A percentile compares a stretch with the other conserved stretches of the same genome.
phyloP scores from a whole-genome alignment of 2,113 vertebrate genomes.

The Ifrita kowaldi region DNA sequence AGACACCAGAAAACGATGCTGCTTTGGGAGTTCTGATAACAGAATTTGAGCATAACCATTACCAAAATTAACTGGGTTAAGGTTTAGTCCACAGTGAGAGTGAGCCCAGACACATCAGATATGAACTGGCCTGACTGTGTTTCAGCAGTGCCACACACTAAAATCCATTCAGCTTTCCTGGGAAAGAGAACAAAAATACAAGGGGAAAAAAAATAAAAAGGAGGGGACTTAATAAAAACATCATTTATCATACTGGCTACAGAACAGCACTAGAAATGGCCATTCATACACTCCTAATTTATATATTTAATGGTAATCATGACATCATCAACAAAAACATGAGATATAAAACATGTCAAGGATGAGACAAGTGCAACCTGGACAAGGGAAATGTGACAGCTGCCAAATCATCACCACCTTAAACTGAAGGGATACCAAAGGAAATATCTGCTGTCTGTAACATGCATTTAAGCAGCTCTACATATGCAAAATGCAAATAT shows the following conservation, averaged over 20 bases:
- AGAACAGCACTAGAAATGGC: not conserved
- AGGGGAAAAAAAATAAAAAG: accelerated
- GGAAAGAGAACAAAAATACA: not conserved
- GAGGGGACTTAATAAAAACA: not conserved
- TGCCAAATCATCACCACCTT: not conserved
- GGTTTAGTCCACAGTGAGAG: not conserved
- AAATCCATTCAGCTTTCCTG: not conserved
- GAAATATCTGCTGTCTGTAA: not conserved
- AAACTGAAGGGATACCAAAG: not conserved
- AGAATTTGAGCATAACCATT: not conserved
- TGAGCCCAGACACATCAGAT: not conserved
- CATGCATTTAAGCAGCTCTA: not conserved
- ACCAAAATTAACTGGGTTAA: not conserved
- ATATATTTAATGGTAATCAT: not conserved
- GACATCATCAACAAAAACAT: not conserved
- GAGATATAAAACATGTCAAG: not conserved
- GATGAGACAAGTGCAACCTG: not conserved
- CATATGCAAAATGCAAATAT: not conserved
- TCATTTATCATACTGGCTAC: not conserved
- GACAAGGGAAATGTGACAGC: not conserved
- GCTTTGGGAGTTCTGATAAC: not conserved
- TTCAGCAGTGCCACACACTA: not conserved
- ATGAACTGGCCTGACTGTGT: not conserved
- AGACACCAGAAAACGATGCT: not conserved
- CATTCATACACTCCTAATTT: not conserved